Evolutionary conservation across 1,140 invertebrate genomes (phyloP), one percentile per base, ranked within the genome.

Genomic region (Pogonognathellus flavescens): DNA sequence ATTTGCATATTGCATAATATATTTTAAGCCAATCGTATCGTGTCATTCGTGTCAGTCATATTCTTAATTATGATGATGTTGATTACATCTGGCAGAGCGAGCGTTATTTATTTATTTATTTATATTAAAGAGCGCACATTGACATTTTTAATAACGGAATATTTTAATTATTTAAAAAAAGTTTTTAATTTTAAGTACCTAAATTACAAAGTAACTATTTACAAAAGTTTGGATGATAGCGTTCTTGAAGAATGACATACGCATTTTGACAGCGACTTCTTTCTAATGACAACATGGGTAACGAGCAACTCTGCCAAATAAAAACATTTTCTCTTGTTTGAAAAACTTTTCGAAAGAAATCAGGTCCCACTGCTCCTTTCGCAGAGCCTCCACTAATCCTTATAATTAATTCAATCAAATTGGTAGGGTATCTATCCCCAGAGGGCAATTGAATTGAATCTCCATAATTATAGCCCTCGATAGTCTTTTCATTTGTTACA

Each of bases 381-480:
- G 82, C 41, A 41, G 82, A 83, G 20, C 55, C 55, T 0, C 53
- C 22, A 7, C 18, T 81, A 25, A 81, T 81, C 0, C 50, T 16
- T n/a, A 85, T 52, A 6, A 85, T 14, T 4, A 70, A 25, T 60
- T 86, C 72, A 8, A 84, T 85, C 22, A 88, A 50, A 83, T 88
- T 88, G 9, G 49, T 55, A 14, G 87, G 87, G 49, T 88, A 88
- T 31, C 72, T 50, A 25, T 84, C 85, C n/a, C 80, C 85, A 49
- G 66, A 76, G 49, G 87, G 76, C 10, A 88, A 83, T 22, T 82
- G 7, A 18, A 22, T 50, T 16, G 60, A 60, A 49, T n/a, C 20
- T 9, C 53, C 57, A 8, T n/a, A 41, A 50, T 76, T 14, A 49
- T n/a, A 76, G 4, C 70, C 70, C 1, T 76, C 70, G 5, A 18